These are phyloP conservation scores for Indri indri DNA, from an alignment of 2,113 vertebrate genomes.

Conservation along the genomic window DNA sequence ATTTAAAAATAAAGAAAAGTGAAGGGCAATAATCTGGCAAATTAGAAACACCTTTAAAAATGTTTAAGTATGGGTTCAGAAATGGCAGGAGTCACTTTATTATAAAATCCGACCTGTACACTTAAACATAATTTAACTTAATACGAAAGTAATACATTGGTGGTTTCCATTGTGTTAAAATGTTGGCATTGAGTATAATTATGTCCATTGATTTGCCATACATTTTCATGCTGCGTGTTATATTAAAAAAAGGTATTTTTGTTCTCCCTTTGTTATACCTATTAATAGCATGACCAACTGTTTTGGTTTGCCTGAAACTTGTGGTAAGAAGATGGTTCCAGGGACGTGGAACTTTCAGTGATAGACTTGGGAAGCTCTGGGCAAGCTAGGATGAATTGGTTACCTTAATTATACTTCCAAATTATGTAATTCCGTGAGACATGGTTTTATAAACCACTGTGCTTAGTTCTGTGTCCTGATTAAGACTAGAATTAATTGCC, in stretches of 20 bases:
- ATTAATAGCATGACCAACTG: neutral
- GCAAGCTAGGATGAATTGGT: neutral
- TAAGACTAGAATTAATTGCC: neutral
- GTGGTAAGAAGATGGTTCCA: fast-evolving
- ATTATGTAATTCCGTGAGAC: neutral
- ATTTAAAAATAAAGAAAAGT: conserved; percentile 13
- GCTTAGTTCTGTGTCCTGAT: neutral
- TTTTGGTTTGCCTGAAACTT: neutral
- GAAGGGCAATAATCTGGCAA: neutral
- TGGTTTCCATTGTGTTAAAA: neutral
- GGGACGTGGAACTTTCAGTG: neutral
- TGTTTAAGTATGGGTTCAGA: neutral
- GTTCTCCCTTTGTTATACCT: neutral
- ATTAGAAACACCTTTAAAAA: neutral
- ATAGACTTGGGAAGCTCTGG: neutral
- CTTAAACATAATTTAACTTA: neutral
- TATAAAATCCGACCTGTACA: neutral
- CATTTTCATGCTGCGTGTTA: neutral
- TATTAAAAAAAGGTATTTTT: neutral
- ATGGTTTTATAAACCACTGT: neutral
- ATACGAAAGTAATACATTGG: neutral
- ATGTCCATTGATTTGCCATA: neutral
- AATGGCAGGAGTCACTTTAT: neutral
- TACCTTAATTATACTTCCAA: neutral
- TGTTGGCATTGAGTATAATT: neutral